Percentiles rank a stretch among this genome's conserved stretches.
These are phyloP conservation scores for Deilephila porcellus DNA, from an alignment of 2,888 invertebrate species.

Conservation along the genomic window DNA sequence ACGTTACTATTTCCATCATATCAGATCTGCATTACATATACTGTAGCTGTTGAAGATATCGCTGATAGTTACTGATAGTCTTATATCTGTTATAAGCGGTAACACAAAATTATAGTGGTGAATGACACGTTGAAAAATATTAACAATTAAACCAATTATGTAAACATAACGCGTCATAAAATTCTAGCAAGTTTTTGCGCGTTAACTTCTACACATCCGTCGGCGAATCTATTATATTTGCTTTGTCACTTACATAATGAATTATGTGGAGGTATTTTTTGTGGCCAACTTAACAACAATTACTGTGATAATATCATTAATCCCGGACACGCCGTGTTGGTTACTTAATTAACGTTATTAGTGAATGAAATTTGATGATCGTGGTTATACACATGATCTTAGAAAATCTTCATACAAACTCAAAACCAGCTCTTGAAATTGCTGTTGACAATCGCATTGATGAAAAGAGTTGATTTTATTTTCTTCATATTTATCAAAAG, in stretches of 20 bases:
- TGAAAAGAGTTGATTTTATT: too few species aligned
- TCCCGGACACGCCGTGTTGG: neutral
- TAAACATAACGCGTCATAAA: neutral
- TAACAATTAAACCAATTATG: neutral
- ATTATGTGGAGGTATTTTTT: neutral
- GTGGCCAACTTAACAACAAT: neutral
- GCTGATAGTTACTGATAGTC: too few species aligned
- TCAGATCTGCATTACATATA: too few species aligned
- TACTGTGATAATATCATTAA: neutral
- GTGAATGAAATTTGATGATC: neutral
- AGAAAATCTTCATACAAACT: too few species aligned
- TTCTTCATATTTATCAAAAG: too few species aligned
- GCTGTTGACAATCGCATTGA: too few species aligned
- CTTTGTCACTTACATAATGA: conserved; percentile 4
- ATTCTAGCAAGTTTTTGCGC: neutral
- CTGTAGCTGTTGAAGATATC: too few species aligned
- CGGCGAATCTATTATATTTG: neutral
- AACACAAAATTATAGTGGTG: too few species aligned
- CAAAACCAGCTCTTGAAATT: too few species aligned
- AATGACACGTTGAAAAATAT: too few species aligned
- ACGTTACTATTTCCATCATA: too few species aligned
- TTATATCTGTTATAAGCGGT: too few species aligned
- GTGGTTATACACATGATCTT: neutral
- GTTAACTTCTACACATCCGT: neutral
- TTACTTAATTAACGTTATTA: neutral